Percentiles rank a stretch among this genome's conserved stretches.
Evolutionary conservation across 2,113 vertebrate genomes (phyloP).

Genomic region (Antechinus stuartii): DNA sequence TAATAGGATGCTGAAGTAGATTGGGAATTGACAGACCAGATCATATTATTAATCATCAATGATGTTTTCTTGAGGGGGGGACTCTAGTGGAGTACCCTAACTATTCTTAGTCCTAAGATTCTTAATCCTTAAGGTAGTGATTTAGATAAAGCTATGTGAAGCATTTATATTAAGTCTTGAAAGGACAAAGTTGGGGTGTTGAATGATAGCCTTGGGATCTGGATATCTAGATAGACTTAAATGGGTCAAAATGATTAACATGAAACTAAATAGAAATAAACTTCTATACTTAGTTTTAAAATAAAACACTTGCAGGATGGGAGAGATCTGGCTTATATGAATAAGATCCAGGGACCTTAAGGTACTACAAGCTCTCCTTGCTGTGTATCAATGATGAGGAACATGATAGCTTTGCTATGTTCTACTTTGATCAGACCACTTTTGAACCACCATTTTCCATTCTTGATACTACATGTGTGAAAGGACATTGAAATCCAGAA

Average conservation of each 20-base stretch:
- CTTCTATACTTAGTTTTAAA: background rate
- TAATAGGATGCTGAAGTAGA: background rate
- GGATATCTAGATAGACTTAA: background rate
- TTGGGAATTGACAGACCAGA: background rate
- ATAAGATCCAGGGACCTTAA: background rate
- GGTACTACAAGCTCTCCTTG: background rate
- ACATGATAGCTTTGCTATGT: background rate
- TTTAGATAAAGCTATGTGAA: background rate
- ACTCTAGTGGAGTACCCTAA: background rate
- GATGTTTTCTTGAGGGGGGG: background rate
- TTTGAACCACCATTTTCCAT: background rate
- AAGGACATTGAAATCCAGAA: background rate
- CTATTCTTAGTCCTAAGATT: background rate
- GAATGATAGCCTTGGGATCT: background rate
- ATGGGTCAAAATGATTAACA: background rate
- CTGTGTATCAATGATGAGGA: background rate
- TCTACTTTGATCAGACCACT: background rate
- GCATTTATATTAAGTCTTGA: background rate
- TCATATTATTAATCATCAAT: background rate
- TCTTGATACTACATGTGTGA: background rate
- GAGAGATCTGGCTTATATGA: background rate
- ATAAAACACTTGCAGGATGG: background rate
- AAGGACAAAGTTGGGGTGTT: background rate
- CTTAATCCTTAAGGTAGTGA: background rate
- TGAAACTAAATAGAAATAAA: background rate